Percentiles rank a stretch among this genome's conserved stretches.
Conservation (phyloP, 1,140 invertebrate species). For the Zaprionus ornatus region DNA sequence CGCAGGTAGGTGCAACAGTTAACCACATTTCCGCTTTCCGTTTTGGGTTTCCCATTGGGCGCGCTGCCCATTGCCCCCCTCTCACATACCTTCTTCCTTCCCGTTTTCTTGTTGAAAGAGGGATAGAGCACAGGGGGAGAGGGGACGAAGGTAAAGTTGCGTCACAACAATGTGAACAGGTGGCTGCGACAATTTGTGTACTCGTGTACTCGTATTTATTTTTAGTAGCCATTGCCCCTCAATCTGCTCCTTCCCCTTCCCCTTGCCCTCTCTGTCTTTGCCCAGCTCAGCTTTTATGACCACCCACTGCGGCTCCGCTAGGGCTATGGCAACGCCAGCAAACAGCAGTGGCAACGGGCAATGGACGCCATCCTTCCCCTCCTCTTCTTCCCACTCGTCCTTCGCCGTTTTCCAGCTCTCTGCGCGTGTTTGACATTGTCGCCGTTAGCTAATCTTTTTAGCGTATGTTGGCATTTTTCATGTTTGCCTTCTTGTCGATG, state of each 20-base stretch:
- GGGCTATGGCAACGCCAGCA: slow-evolving; percentile 42
- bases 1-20: slow-evolving; percentile 68
- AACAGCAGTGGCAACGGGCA: slow-evolving; percentile 17
- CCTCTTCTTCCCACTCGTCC: slow-evolving; percentile 42
- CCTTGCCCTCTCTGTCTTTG: not conserved
- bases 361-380: slow-evolving; percentile 10
- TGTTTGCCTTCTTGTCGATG: slow-evolving; percentile 72
- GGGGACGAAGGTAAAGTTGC: slow-evolving; percentile 37
- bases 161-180: slow-evolving; percentile 81
- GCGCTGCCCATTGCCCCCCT: not conserved
- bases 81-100: not conserved
- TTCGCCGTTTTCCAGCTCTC: slow-evolving; percentile 20
- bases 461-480: slow-evolving; percentile 82
- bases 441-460: slow-evolving; percentile 81
- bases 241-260: slow-evolving; percentile 1
- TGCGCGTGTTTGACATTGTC: slow-evolving; percentile 77
- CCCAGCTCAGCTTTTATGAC: slow-evolving; percentile 62
- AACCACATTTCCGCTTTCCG: slow-evolving; percentile 54
- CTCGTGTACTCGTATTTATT: slow-evolving; percentile 73
- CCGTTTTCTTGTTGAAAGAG: not conserved
- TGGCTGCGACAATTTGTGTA: slow-evolving; percentile 80
- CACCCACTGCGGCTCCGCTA: slow-evolving; percentile 57
- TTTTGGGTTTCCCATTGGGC: slow-evolving; percentile 37
- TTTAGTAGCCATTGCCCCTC: slow-evolving; percentile 65
- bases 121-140: not conserved